phyloP scores from a whole-genome alignment of 92 coral and sea anemone genomes.

The Bergia puertoricense region DNA sequence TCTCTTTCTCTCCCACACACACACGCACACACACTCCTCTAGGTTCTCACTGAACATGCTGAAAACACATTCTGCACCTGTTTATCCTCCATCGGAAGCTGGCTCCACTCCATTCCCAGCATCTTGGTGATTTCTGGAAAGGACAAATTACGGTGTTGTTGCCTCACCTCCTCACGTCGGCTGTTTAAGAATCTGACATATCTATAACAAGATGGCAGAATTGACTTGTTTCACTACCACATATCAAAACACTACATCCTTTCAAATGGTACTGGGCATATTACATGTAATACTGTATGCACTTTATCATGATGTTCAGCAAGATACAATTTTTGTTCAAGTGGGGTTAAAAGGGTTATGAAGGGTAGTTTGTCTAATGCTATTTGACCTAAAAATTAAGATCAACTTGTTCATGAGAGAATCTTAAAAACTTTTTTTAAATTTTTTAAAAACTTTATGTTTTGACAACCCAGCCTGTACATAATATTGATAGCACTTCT shows the following conservation, averaged over 20 bases:
- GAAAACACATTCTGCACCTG: constrained; percentile 50
- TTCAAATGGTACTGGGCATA: no score
- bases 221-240: neutral
- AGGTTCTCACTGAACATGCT: no score
- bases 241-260: no score
- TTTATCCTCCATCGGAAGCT: constrained; percentile 69
- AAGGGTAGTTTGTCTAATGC: no score
- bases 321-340: neutral
- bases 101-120: constrained; percentile 90
- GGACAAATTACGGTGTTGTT: constrained; percentile 74
- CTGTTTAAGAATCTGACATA: constrained; percentile 90
- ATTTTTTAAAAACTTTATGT: neutral
- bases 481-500: no score
- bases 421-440: neutral
- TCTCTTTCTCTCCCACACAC: no score
- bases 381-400: no score
- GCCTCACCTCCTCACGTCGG: constrained; percentile 86
- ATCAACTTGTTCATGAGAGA: no score
- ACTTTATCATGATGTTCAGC: no score
- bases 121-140: constrained; percentile 86
- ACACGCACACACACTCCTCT: no score
- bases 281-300: no score
- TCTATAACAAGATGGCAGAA: constrained; percentile 39
- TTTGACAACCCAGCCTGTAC: no score
- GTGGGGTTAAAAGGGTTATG: neutral